Percentiles rank a stretch among this genome's conserved stretches.
These are phyloP conservation scores for Myotis yumanensis DNA, from an alignment of 2,113 vertebrate species.

Conservation along the genomic window DNA sequence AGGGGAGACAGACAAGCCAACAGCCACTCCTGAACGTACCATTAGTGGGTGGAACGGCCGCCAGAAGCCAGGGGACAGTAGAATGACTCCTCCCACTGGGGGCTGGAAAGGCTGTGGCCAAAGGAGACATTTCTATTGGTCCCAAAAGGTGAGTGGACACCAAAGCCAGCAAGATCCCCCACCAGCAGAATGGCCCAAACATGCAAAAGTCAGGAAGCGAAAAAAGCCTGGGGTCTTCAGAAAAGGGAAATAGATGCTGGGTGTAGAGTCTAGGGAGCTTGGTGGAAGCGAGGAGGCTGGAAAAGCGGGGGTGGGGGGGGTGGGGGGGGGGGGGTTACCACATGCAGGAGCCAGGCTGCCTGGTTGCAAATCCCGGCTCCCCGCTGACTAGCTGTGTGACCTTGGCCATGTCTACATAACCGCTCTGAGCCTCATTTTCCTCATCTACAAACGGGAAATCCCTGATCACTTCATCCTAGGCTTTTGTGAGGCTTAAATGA, in stretches of 20 bases:
- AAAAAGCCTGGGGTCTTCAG: neutral
- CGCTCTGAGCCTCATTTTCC: neutral
- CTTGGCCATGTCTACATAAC: neutral
- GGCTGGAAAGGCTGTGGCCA: neutral
- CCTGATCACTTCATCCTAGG: neutral
- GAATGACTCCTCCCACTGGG: neutral
- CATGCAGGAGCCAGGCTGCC: too few relatives aligned
- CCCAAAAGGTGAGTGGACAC: neutral
- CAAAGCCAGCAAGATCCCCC: neutral
- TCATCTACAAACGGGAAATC: neutral
- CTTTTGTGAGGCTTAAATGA: neutral
- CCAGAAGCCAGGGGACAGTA: neutral
- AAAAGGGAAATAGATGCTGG: neutral
- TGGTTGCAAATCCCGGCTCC: neutral
- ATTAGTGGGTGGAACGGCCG: neutral
- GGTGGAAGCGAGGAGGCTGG: neutral
- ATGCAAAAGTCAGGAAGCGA: neutral
- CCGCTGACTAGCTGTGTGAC: neutral
- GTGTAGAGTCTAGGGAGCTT: neutral
- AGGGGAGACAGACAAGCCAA: neutral
- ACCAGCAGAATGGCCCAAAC: neutral
- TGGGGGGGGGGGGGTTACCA: too few relatives aligned
- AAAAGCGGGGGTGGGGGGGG: too few relatives aligned
- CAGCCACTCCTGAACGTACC: neutral
- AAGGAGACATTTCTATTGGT: neutral